Conservation (phyloP, 92 coral and sea anemone species). For the Umimayanthus kanabou region DNA sequence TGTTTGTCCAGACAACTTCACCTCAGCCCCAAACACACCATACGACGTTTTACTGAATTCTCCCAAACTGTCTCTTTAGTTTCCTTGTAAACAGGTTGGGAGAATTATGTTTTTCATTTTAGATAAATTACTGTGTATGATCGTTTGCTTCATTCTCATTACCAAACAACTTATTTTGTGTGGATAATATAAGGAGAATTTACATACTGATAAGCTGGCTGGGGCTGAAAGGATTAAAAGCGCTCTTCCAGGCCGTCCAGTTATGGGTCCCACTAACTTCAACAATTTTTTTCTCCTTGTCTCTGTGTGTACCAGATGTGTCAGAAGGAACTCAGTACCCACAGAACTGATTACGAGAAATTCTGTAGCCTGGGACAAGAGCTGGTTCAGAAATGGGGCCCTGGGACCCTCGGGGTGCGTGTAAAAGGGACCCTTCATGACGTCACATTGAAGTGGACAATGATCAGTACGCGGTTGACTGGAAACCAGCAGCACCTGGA, state of each 20-base stretch:
- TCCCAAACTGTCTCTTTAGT: too few relatives aligned
- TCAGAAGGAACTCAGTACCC: constrained; percentile 74
- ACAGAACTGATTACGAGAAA: constrained; percentile 67
- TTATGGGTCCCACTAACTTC: background rate
- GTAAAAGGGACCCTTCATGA: constrained; percentile 67
- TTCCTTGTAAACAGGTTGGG: too few relatives aligned
- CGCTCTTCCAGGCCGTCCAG: background rate
- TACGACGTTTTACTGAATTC: too few relatives aligned
- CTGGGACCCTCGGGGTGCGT: constrained; percentile 65
- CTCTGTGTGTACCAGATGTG: constrained; percentile 67
- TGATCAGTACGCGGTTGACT: constrained; percentile 73
- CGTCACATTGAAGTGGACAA: constrained; percentile 77
- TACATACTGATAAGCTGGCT: too few relatives aligned
- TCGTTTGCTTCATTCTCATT: too few relatives aligned
- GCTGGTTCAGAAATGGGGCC: constrained; percentile 52
- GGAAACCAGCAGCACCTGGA: constrained; percentile 93
- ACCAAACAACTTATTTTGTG: too few relatives aligned
- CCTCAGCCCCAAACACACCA: too few relatives aligned
- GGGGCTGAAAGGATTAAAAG: too few relatives aligned
- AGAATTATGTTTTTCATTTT: too few relatives aligned
- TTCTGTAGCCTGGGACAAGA: constrained; percentile 73
- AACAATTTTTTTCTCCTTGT: background rate
- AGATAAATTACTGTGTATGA: too few relatives aligned
- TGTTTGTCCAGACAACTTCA: too few relatives aligned
- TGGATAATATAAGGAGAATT: too few relatives aligned